Evolutionary conservation across 2,888 invertebrate species (phyloP), one percentile per base, ranked within the genome.

Genomic region (Mythimna vitellina): DNA sequence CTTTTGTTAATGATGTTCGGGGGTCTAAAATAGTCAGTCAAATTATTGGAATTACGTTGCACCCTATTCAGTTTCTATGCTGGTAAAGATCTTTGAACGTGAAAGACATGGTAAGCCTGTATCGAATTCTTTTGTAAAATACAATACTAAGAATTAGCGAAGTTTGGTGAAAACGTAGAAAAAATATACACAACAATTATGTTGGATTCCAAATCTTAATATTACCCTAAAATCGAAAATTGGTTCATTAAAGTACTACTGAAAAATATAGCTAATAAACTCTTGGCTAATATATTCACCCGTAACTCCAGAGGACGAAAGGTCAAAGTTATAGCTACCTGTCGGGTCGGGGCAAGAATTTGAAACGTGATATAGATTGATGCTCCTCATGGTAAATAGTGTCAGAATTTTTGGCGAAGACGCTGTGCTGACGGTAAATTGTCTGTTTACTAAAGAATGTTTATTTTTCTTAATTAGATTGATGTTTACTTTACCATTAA

Each of bases 361-460:
- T 58, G 86, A 77, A 82, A 85, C 65, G 49, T 42, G 77, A 84
- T 86, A 86, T 74, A 82, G 84, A 84, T 86, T 82, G 75, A 84
- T 84, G 85, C 73, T 71, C 70, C 67, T 78, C 68, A 64, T 61
- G 64, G 85, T 83, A 78, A 87, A 84, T 76, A 85, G 46, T 72
- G 73, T 67, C 86, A 82, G 54, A 61, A 64, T 76, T 71, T 82
- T 74, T 73, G 73, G 63, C 81, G 60, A 76, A 81, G 76, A 64
- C 60, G 49, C 49, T 20, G 7, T 17, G n/a, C 57, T 53, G 63
- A 63, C 65, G 66, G 38, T 70, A 72, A 69, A 69, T 65, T 75
- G 58, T 56, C 68, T 61, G 66, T 80, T 57, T 83, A 32, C 63
- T 70, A 49, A 61, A 69, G 38, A 74, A 68, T 66, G 80, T 83